phyloP scores from a whole-genome alignment of 2,113 vertebrate genomes.

The Cervus canadensis region DNA sequence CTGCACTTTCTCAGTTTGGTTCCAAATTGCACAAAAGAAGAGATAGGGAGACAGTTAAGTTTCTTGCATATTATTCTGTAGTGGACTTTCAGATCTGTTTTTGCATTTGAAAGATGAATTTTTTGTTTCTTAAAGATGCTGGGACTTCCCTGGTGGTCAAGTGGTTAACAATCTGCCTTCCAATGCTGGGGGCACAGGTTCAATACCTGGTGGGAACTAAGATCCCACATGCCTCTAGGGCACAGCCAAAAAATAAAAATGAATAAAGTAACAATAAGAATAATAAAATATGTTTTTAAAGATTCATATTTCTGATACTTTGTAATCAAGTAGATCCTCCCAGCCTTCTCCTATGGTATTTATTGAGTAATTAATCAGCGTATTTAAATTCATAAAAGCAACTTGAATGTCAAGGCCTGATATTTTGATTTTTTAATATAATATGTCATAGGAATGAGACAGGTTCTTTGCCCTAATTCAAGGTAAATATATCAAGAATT shows the following conservation, averaged over 20 bases:
- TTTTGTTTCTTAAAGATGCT: not conserved
- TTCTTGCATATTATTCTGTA: not conserved
- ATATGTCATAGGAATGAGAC: not conserved
- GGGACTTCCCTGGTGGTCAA: not conserved
- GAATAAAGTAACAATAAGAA: not conserved
- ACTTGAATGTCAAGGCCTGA: not conserved
- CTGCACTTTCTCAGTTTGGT: not conserved
- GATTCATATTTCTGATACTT: not conserved
- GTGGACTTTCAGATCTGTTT: not conserved
- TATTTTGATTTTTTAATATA: not conserved
- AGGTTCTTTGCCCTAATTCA: not conserved
- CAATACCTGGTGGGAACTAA: not conserved
- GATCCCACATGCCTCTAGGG: not conserved
- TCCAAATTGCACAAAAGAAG: not conserved
- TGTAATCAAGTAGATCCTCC: not conserved
- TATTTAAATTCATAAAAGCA: not conserved
- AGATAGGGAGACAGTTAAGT: not conserved
- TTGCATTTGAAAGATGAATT: not conserved
- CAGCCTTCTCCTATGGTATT: not conserved
- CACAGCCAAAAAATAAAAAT: not conserved
- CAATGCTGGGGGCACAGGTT: not conserved
- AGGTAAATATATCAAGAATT: constrained; percentile 46
- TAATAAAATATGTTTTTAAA: not conserved
- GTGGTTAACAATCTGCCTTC: not conserved
- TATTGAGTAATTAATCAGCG: not conserved